Evolutionary conservation across 2,797 vertebrate species (phyloP).

Genomic region (Columba guinea): DNA sequence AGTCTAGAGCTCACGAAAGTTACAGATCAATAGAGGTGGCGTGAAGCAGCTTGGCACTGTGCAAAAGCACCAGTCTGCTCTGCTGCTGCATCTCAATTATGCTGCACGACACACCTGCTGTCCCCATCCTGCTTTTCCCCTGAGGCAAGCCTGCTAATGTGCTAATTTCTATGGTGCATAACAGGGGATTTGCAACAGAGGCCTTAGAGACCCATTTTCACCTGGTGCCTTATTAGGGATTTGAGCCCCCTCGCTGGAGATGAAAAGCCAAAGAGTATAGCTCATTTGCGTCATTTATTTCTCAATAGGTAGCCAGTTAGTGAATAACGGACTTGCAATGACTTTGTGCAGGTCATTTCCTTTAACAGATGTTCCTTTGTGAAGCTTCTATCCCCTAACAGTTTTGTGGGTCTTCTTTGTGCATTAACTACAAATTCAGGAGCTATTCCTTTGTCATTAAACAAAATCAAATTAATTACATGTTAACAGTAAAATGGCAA

Average conservation of each 20-base stretch:
- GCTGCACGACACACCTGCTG: constrained; percentile 9
- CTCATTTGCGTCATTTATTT: constrained; percentile 32
- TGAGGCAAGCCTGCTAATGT: constrained; percentile 5
- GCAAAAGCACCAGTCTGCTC: not conserved
- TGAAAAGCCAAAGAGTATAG: constrained; percentile 45
- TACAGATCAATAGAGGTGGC: not conserved
- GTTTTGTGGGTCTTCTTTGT: not conserved
- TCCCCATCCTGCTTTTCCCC: not conserved
- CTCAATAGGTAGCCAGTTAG: constrained; percentile 44
- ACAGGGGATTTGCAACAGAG: constrained; percentile 15
- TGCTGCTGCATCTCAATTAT: constrained; percentile 29
- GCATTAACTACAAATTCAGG: not conserved
- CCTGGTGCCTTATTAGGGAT: constrained; percentile 26
- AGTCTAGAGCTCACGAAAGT: not conserved
- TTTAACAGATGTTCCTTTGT: constrained; percentile 56
- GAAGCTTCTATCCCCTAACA: not conserved
- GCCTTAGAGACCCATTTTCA: constrained; percentile 42
- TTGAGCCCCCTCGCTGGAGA: not conserved
- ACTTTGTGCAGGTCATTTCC: constrained; percentile 44
- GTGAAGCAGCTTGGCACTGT: not conserved
- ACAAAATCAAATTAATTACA: not conserved
- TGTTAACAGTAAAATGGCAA: not conserved
- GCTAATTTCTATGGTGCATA: constrained; percentile 32
- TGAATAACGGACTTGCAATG: constrained; percentile 32
- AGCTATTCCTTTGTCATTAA: not conserved